phyloP scores from a whole-genome alignment of 2,113 vertebrate genomes.

The Notiomystis cincta region DNA sequence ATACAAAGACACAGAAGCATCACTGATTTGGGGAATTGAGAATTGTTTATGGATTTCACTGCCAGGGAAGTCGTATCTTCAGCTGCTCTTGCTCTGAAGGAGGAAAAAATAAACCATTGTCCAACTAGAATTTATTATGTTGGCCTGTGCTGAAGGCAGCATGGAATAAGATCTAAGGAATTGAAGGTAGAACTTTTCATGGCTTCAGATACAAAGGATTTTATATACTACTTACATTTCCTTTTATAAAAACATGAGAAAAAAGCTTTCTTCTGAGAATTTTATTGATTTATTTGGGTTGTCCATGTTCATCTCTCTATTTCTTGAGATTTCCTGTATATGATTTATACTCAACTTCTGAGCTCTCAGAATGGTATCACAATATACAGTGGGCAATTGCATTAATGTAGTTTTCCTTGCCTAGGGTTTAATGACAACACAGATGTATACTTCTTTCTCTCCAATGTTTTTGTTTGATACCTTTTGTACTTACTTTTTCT shows the following conservation, averaged over 20 bases:
- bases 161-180: not conserved
- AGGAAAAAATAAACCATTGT: not conserved
- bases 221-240: not conserved
- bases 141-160: not conserved
- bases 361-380: not conserved
- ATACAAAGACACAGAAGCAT: not conserved
- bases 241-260: not conserved
- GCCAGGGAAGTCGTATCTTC: accelerated
- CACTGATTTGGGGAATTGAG: not conserved
- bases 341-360: not conserved
- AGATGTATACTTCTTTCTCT: not conserved
- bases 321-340: not conserved
- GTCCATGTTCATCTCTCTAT: not conserved
- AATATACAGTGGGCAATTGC: not conserved
- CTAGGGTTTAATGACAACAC: not conserved
- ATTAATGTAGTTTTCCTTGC: not conserved
- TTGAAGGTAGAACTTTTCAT: not conserved
- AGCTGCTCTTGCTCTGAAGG: not conserved
- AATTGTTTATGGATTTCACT: not conserved
- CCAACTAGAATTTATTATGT: not conserved
- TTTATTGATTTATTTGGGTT: not conserved
- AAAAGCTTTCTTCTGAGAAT: not conserved
- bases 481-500: not conserved
- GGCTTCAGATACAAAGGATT: not conserved
- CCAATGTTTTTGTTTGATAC: not conserved